Conservation (phyloP, 2,888 invertebrate species). For the Drosophila lacicola region DNA sequence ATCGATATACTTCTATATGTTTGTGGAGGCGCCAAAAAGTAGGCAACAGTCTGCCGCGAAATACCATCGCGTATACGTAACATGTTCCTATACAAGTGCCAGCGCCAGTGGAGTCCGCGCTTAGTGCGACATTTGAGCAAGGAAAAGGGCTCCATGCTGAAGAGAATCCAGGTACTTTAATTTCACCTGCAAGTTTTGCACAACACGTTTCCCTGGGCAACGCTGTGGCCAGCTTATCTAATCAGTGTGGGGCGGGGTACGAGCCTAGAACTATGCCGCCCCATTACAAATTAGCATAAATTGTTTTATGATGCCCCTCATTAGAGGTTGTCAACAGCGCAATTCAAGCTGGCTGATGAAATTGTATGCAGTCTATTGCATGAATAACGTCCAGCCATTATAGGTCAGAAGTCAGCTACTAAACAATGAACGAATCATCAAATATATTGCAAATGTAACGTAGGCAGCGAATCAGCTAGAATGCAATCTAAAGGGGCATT, state of each 20-base stretch:
- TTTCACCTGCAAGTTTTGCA: not conserved
- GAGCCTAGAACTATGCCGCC: not conserved
- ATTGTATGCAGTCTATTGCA: conserved; percentile 26
- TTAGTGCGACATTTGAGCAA: conserved; percentile 43
- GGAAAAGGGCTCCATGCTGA: conserved; percentile 50
- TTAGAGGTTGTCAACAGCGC: conserved; percentile 46
- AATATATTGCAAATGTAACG: not conserved
- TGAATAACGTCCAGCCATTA: not conserved
- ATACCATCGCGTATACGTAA: conserved; percentile 54
- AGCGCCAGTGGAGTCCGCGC: conserved; percentile 55
- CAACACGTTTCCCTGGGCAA: conserved; percentile 33
- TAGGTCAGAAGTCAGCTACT: conserved; percentile 13
- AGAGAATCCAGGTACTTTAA: conserved; percentile 62
- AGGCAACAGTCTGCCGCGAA: conserved; percentile 51
- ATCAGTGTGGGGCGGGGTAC: conserved; percentile 24
- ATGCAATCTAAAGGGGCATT: no score
- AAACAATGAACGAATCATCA: no score
- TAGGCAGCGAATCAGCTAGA: not conserved
- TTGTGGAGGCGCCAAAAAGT: conserved; percentile 57
- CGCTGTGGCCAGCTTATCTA: conserved; percentile 48
- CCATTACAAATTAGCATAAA: conserved; percentile 59
- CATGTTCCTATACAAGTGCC: conserved; percentile 73
- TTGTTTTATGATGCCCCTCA: conserved; percentile 57
- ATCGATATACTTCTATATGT: conserved; percentile 56
- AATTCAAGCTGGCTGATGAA: conserved; percentile 51